Evolutionary conservation across 2,888 invertebrate species (phyloP), one percentile per base, ranked within the genome.

Genomic region (Stegana nigrithorax): DNA sequence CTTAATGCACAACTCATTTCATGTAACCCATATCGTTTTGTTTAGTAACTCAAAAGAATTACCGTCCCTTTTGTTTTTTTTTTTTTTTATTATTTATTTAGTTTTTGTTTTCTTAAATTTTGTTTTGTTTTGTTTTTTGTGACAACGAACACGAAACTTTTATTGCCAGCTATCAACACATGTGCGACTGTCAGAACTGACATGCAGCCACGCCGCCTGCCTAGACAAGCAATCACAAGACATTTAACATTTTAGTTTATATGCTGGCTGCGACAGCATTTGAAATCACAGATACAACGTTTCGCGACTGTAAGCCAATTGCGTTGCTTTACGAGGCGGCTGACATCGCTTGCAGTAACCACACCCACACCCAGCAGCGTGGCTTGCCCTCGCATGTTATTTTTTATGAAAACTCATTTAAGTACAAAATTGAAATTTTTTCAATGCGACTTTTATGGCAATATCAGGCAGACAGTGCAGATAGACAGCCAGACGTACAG

Each of bases 211-310:
- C 14, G 17, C n/a, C 42, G 42, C 42, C 42, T 14, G 6, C 42
- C 2, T 2, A 42, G 42, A n/a, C 14, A 12, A 14, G n/a, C 25
- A 51, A 27, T 47, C 47, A 59, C 59, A 60, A 64, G 60, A 63
- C 71, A 69, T 69, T 73, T 69, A 71, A 65, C 64, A 60, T 65
- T 72, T 66, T 66, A 66, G 71, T 73, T 75, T 73, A 73, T 70
- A 73, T 57, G 66, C 63, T 70, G 68, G 10, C 36, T 17, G 4
- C 17, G 39, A 8, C n/a, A 14, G 14, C 39, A 42, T 42, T 42
- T 42, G 42, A 42, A 39, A 42, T 7, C 36, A n/a, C 36, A 2
- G n/a, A n/a, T n/a, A n/a, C 36, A 36, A 36, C 36, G n/a, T 36
- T 36, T 10, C n/a, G 10, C n/a, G 36, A 5, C n/a, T 36, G 10